phyloP scores from a whole-genome alignment of 2,113 vertebrate genomes.

The Chascanopsetta lugubris region DNA sequence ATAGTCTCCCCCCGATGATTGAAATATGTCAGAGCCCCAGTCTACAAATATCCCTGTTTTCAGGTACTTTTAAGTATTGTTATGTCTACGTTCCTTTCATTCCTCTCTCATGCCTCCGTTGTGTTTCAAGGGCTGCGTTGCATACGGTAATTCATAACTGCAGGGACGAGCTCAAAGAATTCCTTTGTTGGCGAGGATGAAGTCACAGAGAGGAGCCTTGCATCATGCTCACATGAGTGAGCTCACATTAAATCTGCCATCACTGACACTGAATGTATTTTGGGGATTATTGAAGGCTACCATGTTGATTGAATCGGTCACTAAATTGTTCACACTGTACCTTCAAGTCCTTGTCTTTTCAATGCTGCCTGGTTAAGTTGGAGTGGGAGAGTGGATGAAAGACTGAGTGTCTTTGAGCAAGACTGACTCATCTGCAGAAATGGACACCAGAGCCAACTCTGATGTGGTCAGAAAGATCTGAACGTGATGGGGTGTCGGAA shows the following conservation, averaged over 20 bases:
- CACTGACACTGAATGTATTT: not conserved
- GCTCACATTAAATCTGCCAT: not conserved
- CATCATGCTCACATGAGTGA: not conserved
- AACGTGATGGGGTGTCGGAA: not conserved
- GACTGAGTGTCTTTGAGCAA: not conserved
- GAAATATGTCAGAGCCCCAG: no score
- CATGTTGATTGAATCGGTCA: no score
- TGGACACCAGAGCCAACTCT: not conserved
- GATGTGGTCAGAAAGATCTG: not conserved
- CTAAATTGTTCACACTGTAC: no score
- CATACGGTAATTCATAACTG: not conserved
- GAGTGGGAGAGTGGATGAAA: conserved; percentile 17
- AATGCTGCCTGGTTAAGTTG: not conserved
- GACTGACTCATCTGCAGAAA: conserved; percentile 29
- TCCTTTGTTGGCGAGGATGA: not conserved
- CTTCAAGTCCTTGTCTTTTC: not conserved
- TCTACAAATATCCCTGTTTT: no score
- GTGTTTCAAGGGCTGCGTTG: not conserved
- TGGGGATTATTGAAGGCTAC: no score
- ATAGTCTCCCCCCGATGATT: no score
- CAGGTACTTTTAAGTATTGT: not conserved
- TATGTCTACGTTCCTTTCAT: not conserved
- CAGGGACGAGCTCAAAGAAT: not conserved
- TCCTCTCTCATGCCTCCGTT: not conserved
- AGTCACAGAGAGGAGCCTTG: not conserved